Conservation (phyloP, 2,113 vertebrate species). For the Channa maculata region DNA sequence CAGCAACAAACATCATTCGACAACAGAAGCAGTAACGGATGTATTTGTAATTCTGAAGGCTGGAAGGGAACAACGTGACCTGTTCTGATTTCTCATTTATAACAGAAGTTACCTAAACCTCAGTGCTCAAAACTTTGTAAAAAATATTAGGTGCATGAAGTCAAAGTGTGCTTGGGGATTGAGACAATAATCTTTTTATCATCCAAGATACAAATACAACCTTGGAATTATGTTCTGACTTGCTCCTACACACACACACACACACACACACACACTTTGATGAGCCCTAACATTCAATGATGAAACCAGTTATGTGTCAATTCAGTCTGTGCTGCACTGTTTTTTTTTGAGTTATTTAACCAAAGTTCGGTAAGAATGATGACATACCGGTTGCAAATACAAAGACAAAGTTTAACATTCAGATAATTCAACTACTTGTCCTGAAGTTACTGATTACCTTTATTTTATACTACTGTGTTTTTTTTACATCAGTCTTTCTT, state of each 20-base stretch:
- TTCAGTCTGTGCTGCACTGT: background rate
- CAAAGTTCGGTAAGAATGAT: no score
- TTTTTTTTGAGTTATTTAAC: no score
- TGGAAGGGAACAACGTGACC: background rate
- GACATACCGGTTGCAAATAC: no score
- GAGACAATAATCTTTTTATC: slow-evolving; percentile 11
- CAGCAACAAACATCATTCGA: slow-evolving; percentile 1
- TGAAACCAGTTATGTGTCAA: background rate
- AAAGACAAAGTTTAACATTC: no score
- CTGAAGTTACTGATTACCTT: no score
- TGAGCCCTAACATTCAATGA: background rate
- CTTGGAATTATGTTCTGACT: background rate
- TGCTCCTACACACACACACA: background rate
- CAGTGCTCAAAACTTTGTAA: background rate
- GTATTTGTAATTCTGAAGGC: background rate
- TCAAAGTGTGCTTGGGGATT: background rate
- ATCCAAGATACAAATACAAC: background rate
- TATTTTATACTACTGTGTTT: no score
- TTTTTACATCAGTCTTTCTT: no score
- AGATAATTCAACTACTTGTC: no score
- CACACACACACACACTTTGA: background rate
- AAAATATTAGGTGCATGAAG: background rate
- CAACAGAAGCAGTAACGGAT: no score
- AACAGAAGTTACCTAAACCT: background rate
- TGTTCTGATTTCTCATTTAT: no score